These are phyloP conservation scores for Lobophora halterata DNA, from an alignment of 2,888 invertebrate species.

Conservation along the genomic window DNA sequence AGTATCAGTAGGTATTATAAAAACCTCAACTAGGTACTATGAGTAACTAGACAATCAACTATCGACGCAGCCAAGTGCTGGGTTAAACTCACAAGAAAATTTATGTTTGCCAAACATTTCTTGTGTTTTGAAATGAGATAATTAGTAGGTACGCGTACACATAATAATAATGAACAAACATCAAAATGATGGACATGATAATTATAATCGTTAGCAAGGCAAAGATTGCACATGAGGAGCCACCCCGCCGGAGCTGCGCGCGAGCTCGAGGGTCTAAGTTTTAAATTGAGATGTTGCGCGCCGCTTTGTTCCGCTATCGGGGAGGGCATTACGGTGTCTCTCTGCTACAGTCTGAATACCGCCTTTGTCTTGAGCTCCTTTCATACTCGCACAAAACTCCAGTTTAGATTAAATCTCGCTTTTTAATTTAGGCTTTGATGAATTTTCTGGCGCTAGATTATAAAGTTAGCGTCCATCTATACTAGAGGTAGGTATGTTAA, in stretches of 20 bases:
- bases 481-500: background rate
- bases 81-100: no score
- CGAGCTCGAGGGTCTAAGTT: conserved; percentile 25
- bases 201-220: no score
- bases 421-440: conserved; percentile 40
- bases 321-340: conserved; percentile 12
- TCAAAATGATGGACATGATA: no score
- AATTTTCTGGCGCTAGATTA: conserved; percentile 32
- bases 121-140: no score
- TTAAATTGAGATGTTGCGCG: conserved; percentile 27
- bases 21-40: no score
- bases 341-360: conserved; percentile 27
- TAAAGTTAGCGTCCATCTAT: conserved; percentile 14
- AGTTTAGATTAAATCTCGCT: conserved; percentile 39
- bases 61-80: no score
- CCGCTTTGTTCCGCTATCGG: conserved; percentile 11
- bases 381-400: conserved; percentile 24
- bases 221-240: no score
- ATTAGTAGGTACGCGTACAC: no score
- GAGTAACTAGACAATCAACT: no score
- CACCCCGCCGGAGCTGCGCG: conserved; percentile 2
- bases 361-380: conserved; percentile 26
- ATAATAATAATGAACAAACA: no score
- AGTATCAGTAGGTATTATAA: no score
- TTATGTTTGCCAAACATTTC: no score